A percentile compares a stretch with the other conserved stretches of the same genome.
Conservation (phyloP, 2,888 invertebrate species). For the Heliconius aoede region DNA sequence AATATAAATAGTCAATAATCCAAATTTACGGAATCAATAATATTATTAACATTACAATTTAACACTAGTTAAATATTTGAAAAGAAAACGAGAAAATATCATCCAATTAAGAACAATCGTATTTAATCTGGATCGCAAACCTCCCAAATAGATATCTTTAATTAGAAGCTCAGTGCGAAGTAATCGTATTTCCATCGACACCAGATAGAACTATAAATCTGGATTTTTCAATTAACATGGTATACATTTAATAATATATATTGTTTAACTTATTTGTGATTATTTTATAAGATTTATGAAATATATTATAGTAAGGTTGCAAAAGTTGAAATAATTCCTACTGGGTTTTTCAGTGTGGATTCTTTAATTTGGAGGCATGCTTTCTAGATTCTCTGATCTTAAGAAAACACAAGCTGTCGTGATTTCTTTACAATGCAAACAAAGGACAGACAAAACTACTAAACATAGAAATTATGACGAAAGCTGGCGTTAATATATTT, state of each 20-base stretch:
- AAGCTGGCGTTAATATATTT: no score
- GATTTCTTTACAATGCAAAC: no score
- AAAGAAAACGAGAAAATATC: slow-evolving; percentile 38
- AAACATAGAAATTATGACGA: no score
- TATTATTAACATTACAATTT: neutral
- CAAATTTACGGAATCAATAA: neutral
- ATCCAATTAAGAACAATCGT: slow-evolving; percentile 39
- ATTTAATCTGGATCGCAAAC: slow-evolving; percentile 42
- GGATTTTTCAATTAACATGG: slow-evolving; percentile 35
- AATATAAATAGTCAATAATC: no score
- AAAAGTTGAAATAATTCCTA: no score
- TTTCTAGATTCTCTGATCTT: no score
- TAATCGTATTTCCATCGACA: slow-evolving; percentile 43
- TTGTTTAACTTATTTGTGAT: neutral
- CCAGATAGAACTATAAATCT: slow-evolving; percentile 43
- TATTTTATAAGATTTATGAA: no score
- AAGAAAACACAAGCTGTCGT: no score
- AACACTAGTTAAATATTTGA: slow-evolving; percentile 2
- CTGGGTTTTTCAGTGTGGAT: no score
- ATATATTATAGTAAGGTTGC: no score
- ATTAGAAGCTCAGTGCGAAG: slow-evolving; percentile 42
- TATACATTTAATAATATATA: slow-evolving; percentile 11
- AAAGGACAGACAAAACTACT: no score
- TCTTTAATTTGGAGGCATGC: no score
- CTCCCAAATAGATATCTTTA: slow-evolving; percentile 44